Conservation (phyloP, 2,113 vertebrate genomes). For the Vombatus ursinus region DNA sequence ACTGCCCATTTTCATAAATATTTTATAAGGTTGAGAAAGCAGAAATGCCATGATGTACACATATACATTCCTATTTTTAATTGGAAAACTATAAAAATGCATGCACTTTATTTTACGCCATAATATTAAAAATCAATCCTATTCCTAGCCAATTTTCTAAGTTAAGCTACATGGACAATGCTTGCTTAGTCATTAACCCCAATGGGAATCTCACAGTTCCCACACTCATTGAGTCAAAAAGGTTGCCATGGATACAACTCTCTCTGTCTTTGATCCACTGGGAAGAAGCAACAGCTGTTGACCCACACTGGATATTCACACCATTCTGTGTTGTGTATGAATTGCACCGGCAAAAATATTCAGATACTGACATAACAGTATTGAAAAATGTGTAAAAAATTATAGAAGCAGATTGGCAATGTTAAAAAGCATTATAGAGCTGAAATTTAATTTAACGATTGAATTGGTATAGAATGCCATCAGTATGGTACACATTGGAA, state of each 20-base stretch:
- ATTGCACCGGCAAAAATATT: slow-evolving; percentile 40
- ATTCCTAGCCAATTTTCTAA: slow-evolving; percentile 26
- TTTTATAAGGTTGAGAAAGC: slow-evolving; percentile 27
- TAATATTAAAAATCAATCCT: not conserved
- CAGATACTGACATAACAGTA: slow-evolving; percentile 46
- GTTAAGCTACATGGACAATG: not conserved
- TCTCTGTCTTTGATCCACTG: slow-evolving; percentile 31
- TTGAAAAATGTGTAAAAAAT: slow-evolving; percentile 6
- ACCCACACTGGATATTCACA: slow-evolving; percentile 33
- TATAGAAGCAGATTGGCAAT: slow-evolving; percentile 20
- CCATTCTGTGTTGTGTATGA: slow-evolving; percentile 51
- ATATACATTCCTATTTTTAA: slow-evolving; percentile 6
- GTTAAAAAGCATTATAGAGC: not conserved
- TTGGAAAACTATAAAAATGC: slow-evolving; percentile 22
- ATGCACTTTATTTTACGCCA: not conserved
- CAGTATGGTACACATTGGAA: not conserved
- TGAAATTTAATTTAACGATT: slow-evolving; percentile 39
- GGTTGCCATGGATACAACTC: slow-evolving; percentile 60
- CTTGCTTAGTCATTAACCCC: slow-evolving; percentile 41
- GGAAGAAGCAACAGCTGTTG: slow-evolving; percentile 52
- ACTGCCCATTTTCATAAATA: slow-evolving; percentile 23
- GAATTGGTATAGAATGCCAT: not conserved
- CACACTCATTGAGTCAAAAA: slow-evolving; percentile 35
- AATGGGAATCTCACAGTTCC: slow-evolving; percentile 34
- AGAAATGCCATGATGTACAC: slow-evolving; percentile 8